These are phyloP conservation scores for Microtus ochrogaster DNA, from an alignment of 2,113 vertebrate genomes.

Conservation along the genomic window DNA sequence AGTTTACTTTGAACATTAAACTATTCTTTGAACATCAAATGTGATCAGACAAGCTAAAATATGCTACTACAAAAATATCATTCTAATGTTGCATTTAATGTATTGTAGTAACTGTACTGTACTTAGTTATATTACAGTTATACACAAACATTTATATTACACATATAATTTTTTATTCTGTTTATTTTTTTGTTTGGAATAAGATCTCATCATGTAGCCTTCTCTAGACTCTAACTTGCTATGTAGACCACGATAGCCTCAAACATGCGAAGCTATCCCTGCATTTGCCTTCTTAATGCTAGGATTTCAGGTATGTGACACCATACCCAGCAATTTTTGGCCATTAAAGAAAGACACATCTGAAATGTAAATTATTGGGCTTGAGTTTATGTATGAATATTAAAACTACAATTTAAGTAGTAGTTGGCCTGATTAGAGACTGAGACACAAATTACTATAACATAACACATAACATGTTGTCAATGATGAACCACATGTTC, in stretches of 20 bases:
- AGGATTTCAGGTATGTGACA: neutral
- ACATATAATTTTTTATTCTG: neutral
- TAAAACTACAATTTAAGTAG: conserved; percentile 27
- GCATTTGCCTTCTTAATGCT: neutral
- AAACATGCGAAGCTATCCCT: neutral
- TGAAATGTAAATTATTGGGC: neutral
- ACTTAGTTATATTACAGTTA: neutral
- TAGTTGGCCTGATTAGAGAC: neutral
- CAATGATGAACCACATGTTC: neutral
- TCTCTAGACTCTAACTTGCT: neutral
- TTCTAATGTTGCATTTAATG: neutral
- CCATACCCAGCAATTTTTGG: neutral
- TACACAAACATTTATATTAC: neutral
- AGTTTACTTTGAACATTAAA: neutral
- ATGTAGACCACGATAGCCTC: neutral
- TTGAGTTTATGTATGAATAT: neutral
- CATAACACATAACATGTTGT: too few species aligned
- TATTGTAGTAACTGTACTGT: neutral
- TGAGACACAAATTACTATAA: neutral
- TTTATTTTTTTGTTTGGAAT: neutral
- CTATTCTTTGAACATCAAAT: conserved; percentile 5
- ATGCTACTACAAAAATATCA: neutral
- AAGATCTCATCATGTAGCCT: neutral
- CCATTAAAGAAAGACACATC: neutral
- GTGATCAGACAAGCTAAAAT: neutral